Evolutionary conservation across 2,888 invertebrate species (phyloP).

Genomic region (Falcaria lacertinaria): DNA sequence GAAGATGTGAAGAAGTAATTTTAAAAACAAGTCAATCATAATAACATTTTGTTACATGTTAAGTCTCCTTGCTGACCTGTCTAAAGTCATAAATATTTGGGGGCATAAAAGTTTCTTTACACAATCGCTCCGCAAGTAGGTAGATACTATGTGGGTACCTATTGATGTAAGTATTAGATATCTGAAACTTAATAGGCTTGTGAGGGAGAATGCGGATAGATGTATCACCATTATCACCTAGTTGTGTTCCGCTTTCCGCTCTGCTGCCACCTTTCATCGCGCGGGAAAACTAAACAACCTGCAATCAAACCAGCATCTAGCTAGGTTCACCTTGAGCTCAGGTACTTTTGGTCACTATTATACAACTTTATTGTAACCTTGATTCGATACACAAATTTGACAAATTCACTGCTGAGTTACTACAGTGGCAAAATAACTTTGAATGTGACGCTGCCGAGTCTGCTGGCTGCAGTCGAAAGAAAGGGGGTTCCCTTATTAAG

Average conservation of each 20-base stretch:
- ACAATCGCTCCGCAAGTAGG: no score
- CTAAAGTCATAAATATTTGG: no score
- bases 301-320: not conserved
- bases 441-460: no score
- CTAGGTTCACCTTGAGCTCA: conserved; percentile 31
- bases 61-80: no score
- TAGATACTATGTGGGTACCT: not conserved
- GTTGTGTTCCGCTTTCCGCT: conserved; percentile 50
- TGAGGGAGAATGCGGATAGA: conserved; percentile 50
- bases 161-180: conserved; percentile 39
- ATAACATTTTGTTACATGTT: no score
- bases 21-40: no score
- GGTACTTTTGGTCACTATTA: conserved; percentile 24
- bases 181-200: conserved; percentile 57
- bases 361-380: conserved; percentile 17
- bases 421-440: not conserved
- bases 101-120: no score
- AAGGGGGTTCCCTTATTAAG: no score
- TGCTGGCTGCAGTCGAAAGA: no score
- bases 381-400: conserved; percentile 5
- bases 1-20: no score
- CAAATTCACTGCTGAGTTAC: not conserved
- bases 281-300: conserved; percentile 7
- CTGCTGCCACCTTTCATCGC: conserved; percentile 29
- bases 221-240: conserved; percentile 7